Evolutionary conservation across 2,888 invertebrate genomes (phyloP).

Genomic region (Callinectes sapidus): DNA sequence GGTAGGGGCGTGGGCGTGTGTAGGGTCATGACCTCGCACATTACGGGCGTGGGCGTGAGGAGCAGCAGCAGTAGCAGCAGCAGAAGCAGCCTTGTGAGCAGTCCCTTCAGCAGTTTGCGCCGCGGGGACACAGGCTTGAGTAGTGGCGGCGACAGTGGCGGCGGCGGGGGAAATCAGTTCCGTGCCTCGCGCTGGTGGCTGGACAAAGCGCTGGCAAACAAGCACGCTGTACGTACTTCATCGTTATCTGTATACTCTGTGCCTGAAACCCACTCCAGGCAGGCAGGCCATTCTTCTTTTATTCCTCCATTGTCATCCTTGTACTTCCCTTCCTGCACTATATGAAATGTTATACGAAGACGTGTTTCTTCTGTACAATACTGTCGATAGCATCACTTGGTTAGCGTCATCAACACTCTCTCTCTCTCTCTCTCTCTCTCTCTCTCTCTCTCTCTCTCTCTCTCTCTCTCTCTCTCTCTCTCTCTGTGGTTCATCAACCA

Average conservation of each 20-base stretch:
- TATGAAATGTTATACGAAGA: background rate
- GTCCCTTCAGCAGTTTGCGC: conserved; percentile 39
- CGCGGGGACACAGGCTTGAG: background rate
- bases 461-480: background rate
- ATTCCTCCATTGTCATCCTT: background rate
- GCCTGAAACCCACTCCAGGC: background rate
- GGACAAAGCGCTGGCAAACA: conserved; percentile 64
- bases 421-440: background rate
- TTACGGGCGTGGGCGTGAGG: conserved; percentile 59
- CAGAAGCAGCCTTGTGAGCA: conserved; percentile 51
- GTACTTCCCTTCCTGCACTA: background rate
- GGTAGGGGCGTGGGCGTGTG: conserved; percentile 51
- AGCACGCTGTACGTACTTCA: conserved; percentile 62
- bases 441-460: background rate
- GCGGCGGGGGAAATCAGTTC: conserved; percentile 51
- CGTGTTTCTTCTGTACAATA: background rate
- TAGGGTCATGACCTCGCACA: conserved; percentile 65
- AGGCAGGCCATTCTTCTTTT: background rate
- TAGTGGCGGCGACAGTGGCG: conserved; percentile 42
- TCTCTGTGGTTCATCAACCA: background rate
- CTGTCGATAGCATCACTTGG: background rate
- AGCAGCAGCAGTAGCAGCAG: conserved; percentile 54
- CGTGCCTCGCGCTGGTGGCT: conserved; percentile 65
- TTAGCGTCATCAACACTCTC: background rate
- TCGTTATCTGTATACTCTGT: background rate